These are phyloP conservation scores for Cheilosia scutellata DNA, from an alignment of 2,888 invertebrate genomes.

Conservation along the genomic window DNA sequence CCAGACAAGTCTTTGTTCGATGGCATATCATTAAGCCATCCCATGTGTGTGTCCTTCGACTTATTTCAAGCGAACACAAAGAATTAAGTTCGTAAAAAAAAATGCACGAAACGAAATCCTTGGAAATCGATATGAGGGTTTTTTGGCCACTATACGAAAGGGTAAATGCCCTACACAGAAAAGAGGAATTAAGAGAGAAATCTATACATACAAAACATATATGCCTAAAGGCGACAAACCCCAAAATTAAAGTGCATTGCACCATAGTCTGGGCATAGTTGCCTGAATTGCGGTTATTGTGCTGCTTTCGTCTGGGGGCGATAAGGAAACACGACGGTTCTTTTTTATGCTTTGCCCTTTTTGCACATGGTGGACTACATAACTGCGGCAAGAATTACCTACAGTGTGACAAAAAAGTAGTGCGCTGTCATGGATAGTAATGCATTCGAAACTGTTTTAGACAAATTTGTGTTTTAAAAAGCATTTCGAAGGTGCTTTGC, in stretches of 20 bases:
- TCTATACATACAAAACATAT: background rate
- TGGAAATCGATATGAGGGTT: slow-evolving; percentile 64
- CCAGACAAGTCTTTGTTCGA: slow-evolving; percentile 61
- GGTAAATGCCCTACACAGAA: slow-evolving; percentile 66
- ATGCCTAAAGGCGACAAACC: slow-evolving; percentile 14
- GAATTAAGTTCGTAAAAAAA: slow-evolving; percentile 30
- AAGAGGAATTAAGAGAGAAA: slow-evolving; percentile 6
- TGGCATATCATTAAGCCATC: slow-evolving; percentile 54
- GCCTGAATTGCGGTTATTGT: slow-evolving; percentile 26
- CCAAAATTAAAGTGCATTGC: slow-evolving; percentile 62
- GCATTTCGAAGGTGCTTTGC: too few species aligned
- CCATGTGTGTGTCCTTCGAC: slow-evolving; percentile 63
- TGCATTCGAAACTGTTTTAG: background rate
- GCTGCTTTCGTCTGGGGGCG: slow-evolving; percentile 50
- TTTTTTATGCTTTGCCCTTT: slow-evolving; percentile 1
- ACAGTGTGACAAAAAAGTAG: slow-evolving; percentile 28
- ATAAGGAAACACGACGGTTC: slow-evolving; percentile 59
- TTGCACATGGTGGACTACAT: background rate
- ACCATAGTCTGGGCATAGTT: slow-evolving; percentile 39
- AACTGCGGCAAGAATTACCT: background rate
- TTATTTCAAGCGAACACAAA: slow-evolving; percentile 43
- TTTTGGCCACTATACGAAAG: slow-evolving; percentile 31
- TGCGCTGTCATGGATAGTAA: background rate
- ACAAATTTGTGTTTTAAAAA: too few species aligned
- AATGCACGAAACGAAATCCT: slow-evolving; percentile 30